A percentile compares a stretch with the other conserved stretches of the same genome.
Evolutionary conservation across 2,888 invertebrate species (phyloP).

Genomic region (Agrilus cyanescens): DNA sequence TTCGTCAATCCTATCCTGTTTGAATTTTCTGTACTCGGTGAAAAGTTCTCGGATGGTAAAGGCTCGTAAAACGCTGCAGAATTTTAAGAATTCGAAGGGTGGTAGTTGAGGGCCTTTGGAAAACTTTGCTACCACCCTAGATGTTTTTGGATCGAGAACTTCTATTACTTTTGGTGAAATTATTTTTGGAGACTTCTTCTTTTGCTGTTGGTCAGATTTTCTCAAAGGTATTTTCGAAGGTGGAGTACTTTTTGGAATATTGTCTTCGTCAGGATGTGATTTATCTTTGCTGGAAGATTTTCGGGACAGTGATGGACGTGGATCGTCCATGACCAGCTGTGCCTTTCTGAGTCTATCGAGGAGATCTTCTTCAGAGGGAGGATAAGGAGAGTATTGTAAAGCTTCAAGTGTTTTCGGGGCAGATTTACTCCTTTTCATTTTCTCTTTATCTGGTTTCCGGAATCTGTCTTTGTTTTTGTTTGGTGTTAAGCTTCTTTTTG

Average conservation of each 20-base stretch:
- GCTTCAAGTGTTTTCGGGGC: conserved; percentile 30
- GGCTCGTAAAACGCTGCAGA: conserved; percentile 23
- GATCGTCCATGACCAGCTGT: conserved; percentile 32
- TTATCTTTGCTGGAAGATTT: conserved; percentile 5
- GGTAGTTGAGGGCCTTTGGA: conserved; percentile 19
- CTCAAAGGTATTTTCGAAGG: conserved; percentile 16
- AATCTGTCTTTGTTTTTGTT: conserved; percentile 22
- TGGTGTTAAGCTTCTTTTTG: conserved; percentile 26
- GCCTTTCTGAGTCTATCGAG: conserved; percentile 40
- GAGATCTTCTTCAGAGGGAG: conserved; percentile 46
- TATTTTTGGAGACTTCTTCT: conserved; percentile 14
- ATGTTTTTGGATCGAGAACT: conserved; percentile 28
- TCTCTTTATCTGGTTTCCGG: conserved; percentile 23
- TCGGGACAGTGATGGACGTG: neutral
- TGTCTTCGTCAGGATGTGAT: conserved; percentile 13
- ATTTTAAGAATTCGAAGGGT: conserved; percentile 20
- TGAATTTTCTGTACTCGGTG: conserved; percentile 47
- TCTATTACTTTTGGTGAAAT: conserved; percentile 28
- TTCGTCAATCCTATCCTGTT: conserved; percentile 44
- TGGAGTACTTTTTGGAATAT: conserved; percentile 16
- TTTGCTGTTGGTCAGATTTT: conserved; percentile 27
- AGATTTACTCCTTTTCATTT: conserved; percentile 44
- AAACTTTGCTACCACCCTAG: conserved; percentile 25
- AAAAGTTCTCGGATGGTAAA: conserved; percentile 36
- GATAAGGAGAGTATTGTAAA: conserved; percentile 1